These are phyloP conservation scores for Neodiprion fabricii DNA, from an alignment of 1,140 invertebrate genomes.

Conservation along the genomic window DNA sequence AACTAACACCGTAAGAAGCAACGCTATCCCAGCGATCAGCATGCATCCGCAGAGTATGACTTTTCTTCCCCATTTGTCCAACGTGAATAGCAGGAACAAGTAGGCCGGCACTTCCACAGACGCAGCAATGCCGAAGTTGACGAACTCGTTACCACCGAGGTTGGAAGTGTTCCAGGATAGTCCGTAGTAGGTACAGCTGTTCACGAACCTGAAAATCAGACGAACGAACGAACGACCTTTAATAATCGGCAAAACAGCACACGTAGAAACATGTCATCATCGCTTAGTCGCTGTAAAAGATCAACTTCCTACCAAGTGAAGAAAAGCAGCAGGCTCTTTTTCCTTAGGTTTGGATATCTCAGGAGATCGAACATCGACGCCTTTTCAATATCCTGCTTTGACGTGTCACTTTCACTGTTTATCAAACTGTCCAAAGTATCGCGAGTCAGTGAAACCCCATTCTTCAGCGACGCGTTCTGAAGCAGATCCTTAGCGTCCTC, in stretches of 20 bases:
- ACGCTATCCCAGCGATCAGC: slow-evolving; percentile 65
- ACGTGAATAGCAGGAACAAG: slow-evolving; percentile 64
- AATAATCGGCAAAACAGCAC: neutral
- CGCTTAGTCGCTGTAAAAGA: slow-evolving; percentile 4
- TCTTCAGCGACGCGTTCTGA: slow-evolving; percentile 66
- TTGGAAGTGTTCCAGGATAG: slow-evolving; percentile 75
- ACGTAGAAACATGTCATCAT: neutral
- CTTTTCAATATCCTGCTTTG: slow-evolving; percentile 39
- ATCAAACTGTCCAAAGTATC: slow-evolving; percentile 60
- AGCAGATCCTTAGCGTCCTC: slow-evolving; percentile 59
- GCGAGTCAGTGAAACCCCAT: slow-evolving; percentile 61
- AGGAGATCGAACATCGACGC: slow-evolving; percentile 68
- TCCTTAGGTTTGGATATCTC: slow-evolving; percentile 67
- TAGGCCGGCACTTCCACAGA: slow-evolving; percentile 76
- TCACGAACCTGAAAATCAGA: slow-evolving; percentile 67
- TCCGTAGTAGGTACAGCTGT: slow-evolving; percentile 75
- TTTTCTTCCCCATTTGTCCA: slow-evolving; percentile 71
- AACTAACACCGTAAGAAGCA: slow-evolving; percentile 63
- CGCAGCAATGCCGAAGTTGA: slow-evolving; percentile 75
- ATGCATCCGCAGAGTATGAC: slow-evolving; percentile 68
- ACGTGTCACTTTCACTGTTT: slow-evolving; percentile 39
- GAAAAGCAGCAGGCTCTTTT: slow-evolving; percentile 71
- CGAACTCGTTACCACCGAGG: slow-evolving; percentile 69
- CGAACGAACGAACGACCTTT: slow-evolving; percentile 14
- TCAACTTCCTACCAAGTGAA: slow-evolving; percentile 68